A percentile compares a stretch with the other conserved stretches of the same genome.
Conservation (phyloP, 2,888 invertebrate genomes). For the Entomobrya proxima region DNA sequence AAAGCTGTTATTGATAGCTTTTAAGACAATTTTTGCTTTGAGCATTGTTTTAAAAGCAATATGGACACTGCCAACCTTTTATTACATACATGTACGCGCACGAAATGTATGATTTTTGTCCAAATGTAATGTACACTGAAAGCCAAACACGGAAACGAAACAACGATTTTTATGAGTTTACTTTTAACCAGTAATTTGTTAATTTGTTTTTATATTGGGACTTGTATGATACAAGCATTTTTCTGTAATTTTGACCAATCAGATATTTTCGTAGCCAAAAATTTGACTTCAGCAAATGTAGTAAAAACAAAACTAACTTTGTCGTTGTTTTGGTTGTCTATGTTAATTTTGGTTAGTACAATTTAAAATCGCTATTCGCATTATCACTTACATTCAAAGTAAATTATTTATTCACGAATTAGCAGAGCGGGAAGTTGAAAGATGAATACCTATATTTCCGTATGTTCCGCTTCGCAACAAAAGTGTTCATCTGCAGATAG, state of each 20-base stretch:
- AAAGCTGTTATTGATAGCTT: background rate
- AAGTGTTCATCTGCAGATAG: too few species aligned
- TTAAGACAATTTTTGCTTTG: background rate
- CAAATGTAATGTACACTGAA: too few species aligned
- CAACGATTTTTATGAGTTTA: too few species aligned
- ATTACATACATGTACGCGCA: background rate
- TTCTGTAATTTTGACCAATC: too few species aligned
- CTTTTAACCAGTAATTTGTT: too few species aligned
- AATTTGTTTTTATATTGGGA: too few species aligned
- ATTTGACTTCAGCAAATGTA: background rate
- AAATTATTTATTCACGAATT: constrained; percentile 57
- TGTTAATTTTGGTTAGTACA: constrained; percentile 46
- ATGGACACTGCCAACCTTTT: background rate
- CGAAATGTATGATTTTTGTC: too few species aligned
- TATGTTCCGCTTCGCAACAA: background rate
- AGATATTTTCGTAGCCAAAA: too few species aligned
- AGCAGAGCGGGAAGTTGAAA: constrained; percentile 58
- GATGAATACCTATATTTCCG: constrained; percentile 40
- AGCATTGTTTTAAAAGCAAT: background rate
- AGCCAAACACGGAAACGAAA: too few species aligned
- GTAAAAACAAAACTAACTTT: background rate
- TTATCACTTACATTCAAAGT: constrained; percentile 52
- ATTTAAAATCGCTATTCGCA: constrained; percentile 35
- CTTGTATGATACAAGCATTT: too few species aligned
- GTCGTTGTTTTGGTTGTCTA: constrained; percentile 40